A percentile compares a stretch with the other conserved stretches of the same genome.
Evolutionary conservation across 1,140 invertebrate species (phyloP).

Genomic region (Leptoteleia sp.): DNA sequence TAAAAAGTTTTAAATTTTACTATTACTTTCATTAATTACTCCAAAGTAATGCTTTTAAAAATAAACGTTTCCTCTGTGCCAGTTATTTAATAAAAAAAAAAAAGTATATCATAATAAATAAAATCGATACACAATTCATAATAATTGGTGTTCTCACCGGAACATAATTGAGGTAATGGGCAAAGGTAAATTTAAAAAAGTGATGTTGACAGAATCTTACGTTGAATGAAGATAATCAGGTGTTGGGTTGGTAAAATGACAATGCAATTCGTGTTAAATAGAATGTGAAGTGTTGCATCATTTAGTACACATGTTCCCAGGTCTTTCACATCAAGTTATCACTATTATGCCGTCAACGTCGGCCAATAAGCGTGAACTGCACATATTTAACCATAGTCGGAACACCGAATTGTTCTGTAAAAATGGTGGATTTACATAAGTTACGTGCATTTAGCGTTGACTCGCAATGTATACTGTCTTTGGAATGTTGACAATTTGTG

Average conservation of each 20-base stretch:
- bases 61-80: no score
- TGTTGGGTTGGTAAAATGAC: conserved; percentile 1
- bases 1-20: no score
- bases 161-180: no score
- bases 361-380: conserved; percentile 17
- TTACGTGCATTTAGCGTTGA: conserved; percentile 14
- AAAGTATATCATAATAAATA: no score
- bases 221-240: no score
- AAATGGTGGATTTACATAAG: conserved; percentile 26
- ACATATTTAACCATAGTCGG: conserved; percentile 35
- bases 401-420: conserved; percentile 10
- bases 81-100: no score
- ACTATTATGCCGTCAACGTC: conserved; percentile 24
- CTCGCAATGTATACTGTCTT: conserved; percentile 15
- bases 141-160: no score
- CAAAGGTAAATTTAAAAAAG: no score
- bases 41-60: no score
- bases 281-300: conserved; percentile 13
- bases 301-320: conserved; percentile 22
- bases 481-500: conserved; percentile 12
- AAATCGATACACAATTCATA: no score
- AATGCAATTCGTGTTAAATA: conserved; percentile 11
- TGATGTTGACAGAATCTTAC: no score
- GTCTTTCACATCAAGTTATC: conserved; percentile 35
- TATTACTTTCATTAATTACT: no score